Evolutionary conservation across 2,888 invertebrate species (phyloP).

Genomic region (Drosophila paramelanica): DNA sequence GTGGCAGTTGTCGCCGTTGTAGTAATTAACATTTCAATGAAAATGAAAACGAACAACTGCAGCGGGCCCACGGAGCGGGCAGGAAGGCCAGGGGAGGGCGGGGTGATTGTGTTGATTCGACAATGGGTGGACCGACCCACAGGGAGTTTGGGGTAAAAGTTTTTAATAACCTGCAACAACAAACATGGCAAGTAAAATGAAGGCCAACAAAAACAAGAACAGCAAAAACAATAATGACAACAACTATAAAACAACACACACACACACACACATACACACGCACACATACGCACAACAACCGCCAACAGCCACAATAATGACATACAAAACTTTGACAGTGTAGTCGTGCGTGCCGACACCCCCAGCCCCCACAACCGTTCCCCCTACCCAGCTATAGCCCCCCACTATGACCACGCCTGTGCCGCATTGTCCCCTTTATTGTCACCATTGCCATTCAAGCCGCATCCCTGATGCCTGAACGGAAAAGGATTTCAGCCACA

Average conservation of each 20-base stretch:
- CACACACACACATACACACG: slow-evolving; percentile 45
- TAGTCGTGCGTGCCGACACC: slow-evolving; percentile 65
- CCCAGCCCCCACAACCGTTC: neutral
- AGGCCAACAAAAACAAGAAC: slow-evolving; percentile 10
- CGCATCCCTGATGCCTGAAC: slow-evolving; percentile 45
- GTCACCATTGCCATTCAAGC: slow-evolving; percentile 28
- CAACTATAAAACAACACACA: slow-evolving; percentile 56
- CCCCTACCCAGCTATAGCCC: neutral
- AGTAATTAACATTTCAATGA: slow-evolving; percentile 79
- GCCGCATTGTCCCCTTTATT: neutral
- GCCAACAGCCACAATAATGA: slow-evolving; percentile 76
- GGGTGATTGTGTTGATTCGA: neutral
- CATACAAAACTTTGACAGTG: slow-evolving; percentile 77
- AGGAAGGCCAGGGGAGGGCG: neutral
- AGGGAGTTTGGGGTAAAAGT: slow-evolving; percentile 57
- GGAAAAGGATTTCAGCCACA: slow-evolving; percentile 79
- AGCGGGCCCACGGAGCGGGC: slow-evolving; percentile 8
- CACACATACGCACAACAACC: slow-evolving; percentile 42
- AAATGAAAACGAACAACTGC: slow-evolving; percentile 72
- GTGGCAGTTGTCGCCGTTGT: slow-evolving; percentile 37
- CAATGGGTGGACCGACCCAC: neutral
- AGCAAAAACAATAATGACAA: slow-evolving; percentile 15
- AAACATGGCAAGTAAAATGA: slow-evolving; percentile 50
- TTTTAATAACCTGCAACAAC: slow-evolving; percentile 77
- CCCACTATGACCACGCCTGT: neutral